These are phyloP conservation scores for Hoplodrina blanda DNA, from an alignment of 2,888 invertebrate genomes.

Conservation along the genomic window DNA sequence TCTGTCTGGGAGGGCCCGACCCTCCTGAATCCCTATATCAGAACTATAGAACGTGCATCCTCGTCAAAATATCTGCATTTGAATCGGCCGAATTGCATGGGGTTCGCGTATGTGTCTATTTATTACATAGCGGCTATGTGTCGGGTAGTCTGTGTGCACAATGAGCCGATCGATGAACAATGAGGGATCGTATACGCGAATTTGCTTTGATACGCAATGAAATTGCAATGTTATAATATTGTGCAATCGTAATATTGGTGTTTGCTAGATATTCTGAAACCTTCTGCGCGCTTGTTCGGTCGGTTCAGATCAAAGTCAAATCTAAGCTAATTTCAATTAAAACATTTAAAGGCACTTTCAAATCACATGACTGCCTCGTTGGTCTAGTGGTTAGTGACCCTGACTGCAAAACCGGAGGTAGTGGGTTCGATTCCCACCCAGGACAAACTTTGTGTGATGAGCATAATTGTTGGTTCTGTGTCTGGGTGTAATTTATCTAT, in stretches of 20 bases:
- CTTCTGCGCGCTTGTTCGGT: background rate
- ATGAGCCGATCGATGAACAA: slow-evolving; percentile 43
- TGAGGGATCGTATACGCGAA: slow-evolving; percentile 35
- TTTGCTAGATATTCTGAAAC: slow-evolving; percentile 13
- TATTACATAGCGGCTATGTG: slow-evolving; percentile 21
- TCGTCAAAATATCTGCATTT: slow-evolving; percentile 80
- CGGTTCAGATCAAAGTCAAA: no score
- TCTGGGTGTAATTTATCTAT: no score
- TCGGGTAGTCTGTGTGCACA: slow-evolving; percentile 7
- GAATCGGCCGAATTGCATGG: slow-evolving; percentile 68
- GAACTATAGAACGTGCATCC: slow-evolving; percentile 57
- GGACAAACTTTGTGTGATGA: no score
- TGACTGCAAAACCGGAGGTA: no score
- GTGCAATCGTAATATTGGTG: slow-evolving; percentile 1
- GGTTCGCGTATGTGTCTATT: slow-evolving; percentile 45
- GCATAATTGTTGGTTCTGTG: no score
- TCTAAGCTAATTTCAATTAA: no score
- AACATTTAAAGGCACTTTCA: no score
- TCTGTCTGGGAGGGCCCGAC: slow-evolving; percentile 83
- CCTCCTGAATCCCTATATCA: slow-evolving; percentile 72
- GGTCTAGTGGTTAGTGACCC: no score
- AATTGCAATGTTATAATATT: slow-evolving; percentile 37
- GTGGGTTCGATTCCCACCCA: no score
- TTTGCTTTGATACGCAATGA: slow-evolving; percentile 35
- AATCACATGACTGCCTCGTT: no score